Base-by-base conservation (phyloP, 2,113 vertebrate genomes). In the Echinops telfairi region DNA sequence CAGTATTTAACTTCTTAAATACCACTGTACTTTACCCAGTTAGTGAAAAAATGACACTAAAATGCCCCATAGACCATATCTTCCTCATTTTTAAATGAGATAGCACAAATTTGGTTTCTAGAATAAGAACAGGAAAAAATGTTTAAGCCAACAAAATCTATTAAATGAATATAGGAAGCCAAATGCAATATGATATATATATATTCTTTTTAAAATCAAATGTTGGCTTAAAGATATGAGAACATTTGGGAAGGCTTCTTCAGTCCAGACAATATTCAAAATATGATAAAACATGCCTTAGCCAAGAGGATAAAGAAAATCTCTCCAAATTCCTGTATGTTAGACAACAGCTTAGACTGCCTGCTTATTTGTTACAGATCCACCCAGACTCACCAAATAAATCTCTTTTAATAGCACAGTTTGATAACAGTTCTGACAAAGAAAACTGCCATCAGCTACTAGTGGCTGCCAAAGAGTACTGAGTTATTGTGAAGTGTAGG, bases 351-450 rank as follows among this genome's bases (percentile, higher is more conserved):
- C 62, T 94, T 96, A 79, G 47, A 93, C 40, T 71, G 22, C 29
- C 22, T 64, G 7, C 27, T 90, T 94, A 88, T 94, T 93, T 95
- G 33, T 89, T 89, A 81, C 81, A 96, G 75, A 92, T 82, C 78
- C 90, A 91, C 12, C 5, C 71, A 33, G 1, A 43, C 77, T 95
- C 86, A 93, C 80, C n/a, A 95, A 96, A 97, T 97, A 97, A 97
- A 97, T 96, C 90, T 97, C 93, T 95, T 95, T 97, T 97, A 96
- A 97, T 97, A 97, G 86, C 95, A 96, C 83, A 71, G 94, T 95
- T 94, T 97, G 95, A 95, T 96, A 97, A 95, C 43, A 94, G 43
- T 19, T 43, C 71, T 96, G 90, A 97, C 88, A 96, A 96, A 95
- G 91, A 94, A 97, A 97, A 97, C 90, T 88, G 64, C 92, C 95